These are phyloP conservation scores for Varecia variegata DNA, from an alignment of 2,797 vertebrate species.

Conservation along the genomic window DNA sequence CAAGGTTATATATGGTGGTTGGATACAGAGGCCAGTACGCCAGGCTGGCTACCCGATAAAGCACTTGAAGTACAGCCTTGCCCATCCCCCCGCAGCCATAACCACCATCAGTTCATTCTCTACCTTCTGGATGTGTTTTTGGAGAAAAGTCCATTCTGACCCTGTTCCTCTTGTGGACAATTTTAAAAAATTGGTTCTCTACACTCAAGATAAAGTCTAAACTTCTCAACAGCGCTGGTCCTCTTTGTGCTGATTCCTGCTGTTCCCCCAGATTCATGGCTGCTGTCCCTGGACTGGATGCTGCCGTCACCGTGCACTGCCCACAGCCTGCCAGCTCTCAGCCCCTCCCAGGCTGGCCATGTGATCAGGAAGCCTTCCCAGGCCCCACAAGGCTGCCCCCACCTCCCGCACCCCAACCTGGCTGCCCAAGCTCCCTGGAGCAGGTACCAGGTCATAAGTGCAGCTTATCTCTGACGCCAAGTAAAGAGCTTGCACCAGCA, in stretches of 20 bases:
- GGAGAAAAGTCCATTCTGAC: background rate
- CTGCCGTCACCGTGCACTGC: background rate
- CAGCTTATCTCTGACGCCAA: background rate
- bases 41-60: conserved; percentile 6
- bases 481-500: background rate
- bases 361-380: background rate
- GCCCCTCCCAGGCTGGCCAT: background rate
- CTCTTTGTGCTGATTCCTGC: background rate
- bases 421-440: background rate
- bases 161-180: background rate
- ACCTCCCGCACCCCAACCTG: background rate
- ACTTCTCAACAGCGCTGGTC: background rate
- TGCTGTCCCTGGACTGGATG: background rate
- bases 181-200: background rate
- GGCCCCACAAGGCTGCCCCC: background rate
- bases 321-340: background rate
- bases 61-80: background rate
- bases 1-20: conserved; percentile 75
- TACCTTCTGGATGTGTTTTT: background rate
- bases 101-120: background rate
- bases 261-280: background rate
- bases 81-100: background rate
- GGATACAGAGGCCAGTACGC: background rate
- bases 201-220: background rate
- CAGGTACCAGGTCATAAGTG: background rate